Evolutionary conservation across 2,113 vertebrate species (phyloP), one percentile per base, ranked within the genome.

Genomic region (Himantopus leucocephalus): DNA sequence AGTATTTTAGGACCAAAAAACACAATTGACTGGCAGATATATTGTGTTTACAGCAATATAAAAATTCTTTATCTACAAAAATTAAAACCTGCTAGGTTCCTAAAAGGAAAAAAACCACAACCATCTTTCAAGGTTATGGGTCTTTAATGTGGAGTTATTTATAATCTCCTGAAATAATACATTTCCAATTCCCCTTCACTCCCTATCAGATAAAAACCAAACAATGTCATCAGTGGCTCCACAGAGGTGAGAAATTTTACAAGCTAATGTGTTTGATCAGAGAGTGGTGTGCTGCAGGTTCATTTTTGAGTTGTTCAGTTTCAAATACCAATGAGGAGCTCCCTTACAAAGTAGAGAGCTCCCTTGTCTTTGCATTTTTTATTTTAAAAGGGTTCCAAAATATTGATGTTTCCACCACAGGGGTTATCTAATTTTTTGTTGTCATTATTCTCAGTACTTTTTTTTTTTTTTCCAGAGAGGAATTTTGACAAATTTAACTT

Each of bases 401-500:
- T 96, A 95, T 93, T 95, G 80, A 95, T 94, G 92, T 93, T 94
- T 43, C 72, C 48, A 95, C 91, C 82, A 95, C 64, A 88, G 91
- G 73, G 82, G 76, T 91, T 96, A 86, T 95, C 73, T 90, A 87
- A 41, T 2, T 85, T 92, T 93, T 92, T 94, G 58, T 93, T 63
- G 83, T 85, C 34, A 67, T 92, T 91, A 88, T 90, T 96, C 53
- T 91, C 78, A 84, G n/a, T 24, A 91, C 37, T 79, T 95, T 50
- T 45, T 78, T 81, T 59, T 53, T 78, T 72, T 83, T 67, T 86
- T 22, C 15, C 39, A 32, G 79, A 70, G 41, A 90, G 6, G 9
- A 68, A 16, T 83, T 96, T 95, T 95, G 80, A 45, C 85, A 92
- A 95, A 96, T 96, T 64, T 84, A 93, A 95, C 60, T 96, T 95